Conservation (phyloP, 1,140 invertebrate species). For the Chelonus insularis region DNA sequence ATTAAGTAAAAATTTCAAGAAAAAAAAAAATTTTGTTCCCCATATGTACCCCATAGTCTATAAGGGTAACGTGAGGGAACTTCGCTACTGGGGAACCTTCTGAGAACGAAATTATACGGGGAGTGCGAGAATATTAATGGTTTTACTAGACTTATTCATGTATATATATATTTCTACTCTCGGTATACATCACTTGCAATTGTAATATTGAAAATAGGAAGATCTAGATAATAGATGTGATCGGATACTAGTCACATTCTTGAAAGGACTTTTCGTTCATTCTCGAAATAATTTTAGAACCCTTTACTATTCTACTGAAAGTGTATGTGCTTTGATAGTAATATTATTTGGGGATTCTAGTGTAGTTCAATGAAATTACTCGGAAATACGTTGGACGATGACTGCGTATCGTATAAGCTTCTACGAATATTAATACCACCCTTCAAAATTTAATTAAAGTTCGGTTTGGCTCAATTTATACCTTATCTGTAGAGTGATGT, state of each 20-base stretch:
- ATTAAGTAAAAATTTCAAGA: no score
- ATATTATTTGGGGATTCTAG: constrained; percentile 26
- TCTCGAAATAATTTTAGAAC: constrained; percentile 16
- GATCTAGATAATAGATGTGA: not conserved
- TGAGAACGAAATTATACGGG: no score
- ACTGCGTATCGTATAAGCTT: not conserved
- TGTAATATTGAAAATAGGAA: no score
- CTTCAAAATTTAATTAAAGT: constrained; percentile 27
- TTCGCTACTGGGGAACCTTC: no score
- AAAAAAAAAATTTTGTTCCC: no score
- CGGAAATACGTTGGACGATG: constrained; percentile 20
- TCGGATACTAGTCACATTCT: not conserved
- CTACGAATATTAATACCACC: constrained; percentile 23
- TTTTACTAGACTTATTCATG: no score
- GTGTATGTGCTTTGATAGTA: constrained; percentile 26
- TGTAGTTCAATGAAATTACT: constrained; percentile 24
- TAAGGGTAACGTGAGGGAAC: no score
- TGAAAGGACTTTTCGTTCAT: not conserved
- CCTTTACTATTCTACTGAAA: constrained; percentile 17
- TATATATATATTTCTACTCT: no score
- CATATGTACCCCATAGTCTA: no score
- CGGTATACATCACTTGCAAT: no score
- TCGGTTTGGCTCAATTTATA: constrained; percentile 16
- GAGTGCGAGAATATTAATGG: no score
- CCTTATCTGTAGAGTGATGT: constrained; percentile 13